Evolutionary conservation across 64 coral and sea anemone genomes (phyloP).

Genomic region (Actinia equina): DNA sequence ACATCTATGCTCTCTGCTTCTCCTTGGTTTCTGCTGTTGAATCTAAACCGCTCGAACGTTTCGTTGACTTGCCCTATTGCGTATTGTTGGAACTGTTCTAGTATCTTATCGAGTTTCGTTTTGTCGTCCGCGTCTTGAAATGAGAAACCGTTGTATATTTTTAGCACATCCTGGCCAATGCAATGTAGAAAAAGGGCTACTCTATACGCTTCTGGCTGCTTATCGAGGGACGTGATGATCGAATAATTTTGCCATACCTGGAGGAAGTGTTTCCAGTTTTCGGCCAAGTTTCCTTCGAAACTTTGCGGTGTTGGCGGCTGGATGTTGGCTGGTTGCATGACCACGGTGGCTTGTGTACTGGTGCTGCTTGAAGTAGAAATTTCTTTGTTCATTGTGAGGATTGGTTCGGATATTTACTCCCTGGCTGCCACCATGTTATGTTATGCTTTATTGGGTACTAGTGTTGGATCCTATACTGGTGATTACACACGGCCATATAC

Average conservation of each 20-base stretch:
- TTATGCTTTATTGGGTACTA: too few species aligned
- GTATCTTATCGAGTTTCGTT: background rate
- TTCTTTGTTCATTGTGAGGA: too few species aligned
- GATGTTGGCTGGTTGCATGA: too few species aligned
- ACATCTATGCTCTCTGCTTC: too few species aligned
- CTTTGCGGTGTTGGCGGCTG: background rate
- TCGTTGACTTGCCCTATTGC: slow-evolving; percentile 15
- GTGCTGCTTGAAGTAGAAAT: too few species aligned
- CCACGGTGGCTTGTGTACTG: background rate
- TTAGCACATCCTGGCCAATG: background rate
- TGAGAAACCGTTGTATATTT: background rate
- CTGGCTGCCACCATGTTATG: too few species aligned
- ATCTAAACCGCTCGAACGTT: slow-evolving; percentile 1
- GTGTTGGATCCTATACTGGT: too few species aligned
- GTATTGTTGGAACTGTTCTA: background rate
- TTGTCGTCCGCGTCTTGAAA: background rate
- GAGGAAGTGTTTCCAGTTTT: slow-evolving; percentile 9
- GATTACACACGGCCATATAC: too few species aligned
- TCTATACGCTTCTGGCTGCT: background rate
- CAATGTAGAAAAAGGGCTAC: slow-evolving; percentile 4
- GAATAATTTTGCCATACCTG: slow-evolving; percentile 26
- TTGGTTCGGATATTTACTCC: too few species aligned
- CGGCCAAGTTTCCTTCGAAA: background rate
- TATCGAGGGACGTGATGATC: slow-evolving; percentile 5
- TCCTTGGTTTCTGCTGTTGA: background rate